Evolutionary conservation across 2,888 invertebrate species (phyloP).

Genomic region (Syritta pipiens): DNA sequence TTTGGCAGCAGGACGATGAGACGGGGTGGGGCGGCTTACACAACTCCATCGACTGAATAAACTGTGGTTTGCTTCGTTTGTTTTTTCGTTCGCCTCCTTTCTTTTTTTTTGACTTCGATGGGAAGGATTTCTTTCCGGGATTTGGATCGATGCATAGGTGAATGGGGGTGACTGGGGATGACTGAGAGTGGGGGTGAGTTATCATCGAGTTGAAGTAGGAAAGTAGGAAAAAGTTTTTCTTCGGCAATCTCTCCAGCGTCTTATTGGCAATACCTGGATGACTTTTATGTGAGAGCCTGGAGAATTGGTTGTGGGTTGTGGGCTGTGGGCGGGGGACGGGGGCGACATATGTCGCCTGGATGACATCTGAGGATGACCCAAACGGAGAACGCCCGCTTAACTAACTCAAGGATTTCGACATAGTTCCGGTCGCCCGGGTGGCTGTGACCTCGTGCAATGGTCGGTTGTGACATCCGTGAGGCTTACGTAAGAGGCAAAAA

Average conservation of each 20-base stretch:
- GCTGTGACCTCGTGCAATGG: conserved; percentile 13
- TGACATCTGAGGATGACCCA: conserved; percentile 59
- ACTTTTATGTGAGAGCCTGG: not conserved
- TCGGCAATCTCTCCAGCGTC: not conserved
- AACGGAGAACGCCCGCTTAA: conserved; percentile 47
- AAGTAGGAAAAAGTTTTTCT: not conserved
- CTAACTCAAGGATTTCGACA: conserved; percentile 42
- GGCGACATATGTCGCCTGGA: conserved; percentile 25
- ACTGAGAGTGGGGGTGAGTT: not conserved
- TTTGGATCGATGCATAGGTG: not conserved
- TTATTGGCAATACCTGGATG: not conserved
- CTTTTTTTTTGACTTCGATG: not conserved
- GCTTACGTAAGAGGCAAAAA: not conserved
- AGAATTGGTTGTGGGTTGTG: not conserved
- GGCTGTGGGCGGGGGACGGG: not conserved
- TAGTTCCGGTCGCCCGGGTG: conserved; percentile 26
- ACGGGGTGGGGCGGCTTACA: conserved; percentile 23
- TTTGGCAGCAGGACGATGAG: not conserved
- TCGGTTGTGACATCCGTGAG: not conserved
- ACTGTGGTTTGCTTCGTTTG: conserved; percentile 2
- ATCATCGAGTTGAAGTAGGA: not conserved
- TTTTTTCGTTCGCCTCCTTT: not conserved
- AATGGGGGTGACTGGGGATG: too few relatives aligned
- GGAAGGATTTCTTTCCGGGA: not conserved
- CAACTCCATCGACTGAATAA: conserved; percentile 42